Conservation (phyloP, 2,113 vertebrate genomes). For the Hiodon alosoides region DNA sequence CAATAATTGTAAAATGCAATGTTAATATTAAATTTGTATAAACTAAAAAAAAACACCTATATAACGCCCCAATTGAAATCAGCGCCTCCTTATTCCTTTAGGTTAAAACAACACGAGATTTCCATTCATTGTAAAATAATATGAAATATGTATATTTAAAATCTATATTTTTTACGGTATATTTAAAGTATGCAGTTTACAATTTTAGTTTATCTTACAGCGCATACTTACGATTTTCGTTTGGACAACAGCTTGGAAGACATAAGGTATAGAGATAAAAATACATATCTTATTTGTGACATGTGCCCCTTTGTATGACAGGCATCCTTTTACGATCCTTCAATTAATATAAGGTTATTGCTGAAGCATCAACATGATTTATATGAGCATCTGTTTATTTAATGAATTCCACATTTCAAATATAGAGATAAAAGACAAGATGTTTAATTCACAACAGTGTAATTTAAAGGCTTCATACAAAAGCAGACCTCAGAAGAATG, state of each 20-base stretch:
- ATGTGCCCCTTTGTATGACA: slow-evolving; percentile 40
- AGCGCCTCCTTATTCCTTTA: too few relatives aligned
- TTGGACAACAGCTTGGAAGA: slow-evolving; percentile 50
- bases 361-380: slow-evolving; percentile 58
- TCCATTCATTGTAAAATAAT: too few relatives aligned
- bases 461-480: slow-evolving; percentile 19
- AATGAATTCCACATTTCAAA: slow-evolving; percentile 25
- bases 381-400: slow-evolving; percentile 52
- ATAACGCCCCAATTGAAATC: too few relatives aligned
- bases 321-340: slow-evolving; percentile 45
- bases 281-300: slow-evolving; percentile 25
- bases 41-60: too few relatives aligned
- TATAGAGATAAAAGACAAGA: slow-evolving; percentile 22
- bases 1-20: too few relatives aligned
- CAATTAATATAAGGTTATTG: slow-evolving; percentile 51
- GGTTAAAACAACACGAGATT: too few relatives aligned
- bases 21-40: too few relatives aligned
- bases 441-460: slow-evolving; percentile 20
- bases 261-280: slow-evolving; percentile 40
- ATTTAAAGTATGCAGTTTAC: too few relatives aligned
- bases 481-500: slow-evolving; percentile 12
- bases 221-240: slow-evolving; percentile 13
- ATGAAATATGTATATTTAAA: too few relatives aligned
- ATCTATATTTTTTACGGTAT: too few relatives aligned
- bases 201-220: background rate